Base-by-base conservation (phyloP, 2,888 invertebrate species). In the Amiota communis region DNA sequence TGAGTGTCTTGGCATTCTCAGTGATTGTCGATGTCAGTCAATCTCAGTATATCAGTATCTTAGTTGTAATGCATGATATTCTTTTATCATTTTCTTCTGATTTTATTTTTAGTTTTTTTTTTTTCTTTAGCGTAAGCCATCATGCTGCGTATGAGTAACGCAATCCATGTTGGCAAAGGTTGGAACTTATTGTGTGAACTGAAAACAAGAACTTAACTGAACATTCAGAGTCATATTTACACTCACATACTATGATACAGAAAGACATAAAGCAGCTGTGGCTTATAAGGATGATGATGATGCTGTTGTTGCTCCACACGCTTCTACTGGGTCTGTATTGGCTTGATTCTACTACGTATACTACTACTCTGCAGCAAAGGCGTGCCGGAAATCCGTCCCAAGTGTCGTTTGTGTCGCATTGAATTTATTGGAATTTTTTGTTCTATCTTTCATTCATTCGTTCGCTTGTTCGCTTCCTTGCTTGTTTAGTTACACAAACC, bases 401-500 rank as follows among this genome's bases (percentile, higher is more conserved):
- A 83, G 86, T 83, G 83, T 81, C 80, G 81, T 78, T 77, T 83
- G 82, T 83, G 83, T 86, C 83, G 83, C 86, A 86, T 84, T 84
- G 86, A 83, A 83, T 83, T 83, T 83, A 83, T 83, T 86, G 83
- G 86, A 81, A 86, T 84, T 83, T 83, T 81, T 65, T 48, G 3
- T 49, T 48, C 48, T 36, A 65, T 65, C 65, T 49, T 65, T 65
- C 65, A 65, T 65, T 65, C 20, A n/a, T 63, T 36, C 63, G 36
- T 23, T 15, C n/a, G 8, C 15, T 53, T 15, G 53, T 9, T 36
- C 36, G 36, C 36, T 36, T 36, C 36, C 36, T 36, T 36, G 36
- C 53, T 53, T 8, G 53, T 53, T 53, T 53, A 53, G 53, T 53
- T 53, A 53, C 12, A 53, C 13, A 12, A n/a, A n/a, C 12, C 53